Evolutionary conservation across 2,888 invertebrate genomes (phyloP).

Genomic region (Leptinotarsa peninsularis): DNA sequence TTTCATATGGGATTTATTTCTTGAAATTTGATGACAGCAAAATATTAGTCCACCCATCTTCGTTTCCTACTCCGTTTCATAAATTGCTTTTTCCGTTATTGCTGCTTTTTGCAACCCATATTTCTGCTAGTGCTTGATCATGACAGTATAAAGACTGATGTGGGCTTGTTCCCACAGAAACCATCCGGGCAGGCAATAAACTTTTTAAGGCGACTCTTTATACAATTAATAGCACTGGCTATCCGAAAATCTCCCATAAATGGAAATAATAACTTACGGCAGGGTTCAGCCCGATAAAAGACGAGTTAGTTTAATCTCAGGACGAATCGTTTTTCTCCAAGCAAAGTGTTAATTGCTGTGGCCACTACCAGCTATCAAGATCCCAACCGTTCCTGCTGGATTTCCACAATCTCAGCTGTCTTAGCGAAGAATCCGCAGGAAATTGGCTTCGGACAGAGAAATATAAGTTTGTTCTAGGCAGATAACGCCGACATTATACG

Average conservation of each 20-base stretch:
- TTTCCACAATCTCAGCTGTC: conserved; percentile 58
- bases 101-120: too few species aligned
- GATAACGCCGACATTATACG: conserved; percentile 59
- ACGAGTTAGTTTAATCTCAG: conserved; percentile 44
- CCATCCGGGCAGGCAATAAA: conserved; percentile 60
- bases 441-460: conserved; percentile 61
- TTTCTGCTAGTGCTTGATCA: not conserved
- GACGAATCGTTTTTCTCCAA: conserved; percentile 43
- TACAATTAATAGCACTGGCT: conserved; percentile 47
- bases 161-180: conserved; percentile 39
- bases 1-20: too few species aligned
- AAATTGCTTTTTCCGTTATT: too few species aligned
- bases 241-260: conserved; percentile 44
- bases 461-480: conserved; percentile 61
- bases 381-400: conserved; percentile 44
- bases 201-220: conserved; percentile 56
- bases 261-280: conserved; percentile 49
- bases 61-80: too few species aligned
- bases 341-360: conserved; percentile 59
- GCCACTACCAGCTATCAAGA: conserved; percentile 57
- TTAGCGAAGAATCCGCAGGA: conserved; percentile 50
- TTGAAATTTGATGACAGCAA: too few species aligned
- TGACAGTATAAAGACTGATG: not conserved
- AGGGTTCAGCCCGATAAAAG: conserved; percentile 42
- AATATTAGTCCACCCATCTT: too few species aligned